phyloP scores from a whole-genome alignment of 2,113 vertebrate genomes.

The Ptilorrhoa leucosticta region DNA sequence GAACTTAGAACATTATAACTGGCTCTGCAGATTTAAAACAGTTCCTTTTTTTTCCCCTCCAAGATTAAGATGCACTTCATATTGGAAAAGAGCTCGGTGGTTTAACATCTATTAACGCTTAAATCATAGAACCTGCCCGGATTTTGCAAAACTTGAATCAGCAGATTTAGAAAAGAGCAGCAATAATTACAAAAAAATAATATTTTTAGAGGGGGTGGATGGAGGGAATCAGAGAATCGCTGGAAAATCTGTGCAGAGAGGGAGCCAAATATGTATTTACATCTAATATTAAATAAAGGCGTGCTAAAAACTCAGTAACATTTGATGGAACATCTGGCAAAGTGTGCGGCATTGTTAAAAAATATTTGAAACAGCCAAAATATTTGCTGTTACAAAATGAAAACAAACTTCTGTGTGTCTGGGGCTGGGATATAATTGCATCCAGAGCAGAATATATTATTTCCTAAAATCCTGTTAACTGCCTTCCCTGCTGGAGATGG shows the following conservation, averaged over 20 bases:
- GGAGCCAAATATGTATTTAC: background rate
- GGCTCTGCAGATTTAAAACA: background rate
- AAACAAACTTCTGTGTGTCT: background rate
- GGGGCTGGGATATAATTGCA: background rate
- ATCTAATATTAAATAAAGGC: background rate
- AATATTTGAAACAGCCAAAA: background rate
- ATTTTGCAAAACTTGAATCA: background rate
- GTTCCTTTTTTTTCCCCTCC: background rate
- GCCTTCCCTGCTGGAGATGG: background rate
- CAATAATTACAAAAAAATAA: background rate
- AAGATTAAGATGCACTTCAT: background rate
- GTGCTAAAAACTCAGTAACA: background rate
- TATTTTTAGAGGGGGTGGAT: background rate
- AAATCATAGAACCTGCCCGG: background rate
- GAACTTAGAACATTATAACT: background rate
- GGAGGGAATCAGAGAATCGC: background rate
- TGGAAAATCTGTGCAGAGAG: background rate
- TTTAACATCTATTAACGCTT: background rate
- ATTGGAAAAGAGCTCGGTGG: background rate
- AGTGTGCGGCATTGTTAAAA: background rate
- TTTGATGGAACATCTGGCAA: slow-evolving; percentile 9
- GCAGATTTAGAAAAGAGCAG: background rate
- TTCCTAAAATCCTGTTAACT: background rate
- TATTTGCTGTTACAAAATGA: background rate
- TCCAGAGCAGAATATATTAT: background rate